Percentiles rank a stretch among this genome's conserved stretches.
Conservation (phyloP, 2,888 invertebrate species). For the Cerastoderma edule region DNA sequence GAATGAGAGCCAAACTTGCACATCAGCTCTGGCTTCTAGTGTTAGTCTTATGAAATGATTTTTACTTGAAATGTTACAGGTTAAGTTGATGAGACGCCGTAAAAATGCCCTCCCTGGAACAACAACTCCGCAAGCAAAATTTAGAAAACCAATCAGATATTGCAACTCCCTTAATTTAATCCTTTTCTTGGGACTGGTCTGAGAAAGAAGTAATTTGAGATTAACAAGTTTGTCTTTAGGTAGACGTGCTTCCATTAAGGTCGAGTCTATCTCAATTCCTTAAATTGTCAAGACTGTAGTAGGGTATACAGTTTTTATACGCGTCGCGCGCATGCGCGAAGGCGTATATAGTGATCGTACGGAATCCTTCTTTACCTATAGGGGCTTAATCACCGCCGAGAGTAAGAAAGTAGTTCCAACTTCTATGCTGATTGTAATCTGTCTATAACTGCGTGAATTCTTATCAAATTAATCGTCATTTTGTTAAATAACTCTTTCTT, state of each 20-base stretch:
- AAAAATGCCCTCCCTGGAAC: slow-evolving; percentile 36
- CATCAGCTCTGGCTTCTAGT: slow-evolving; percentile 20
- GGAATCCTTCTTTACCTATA: no score
- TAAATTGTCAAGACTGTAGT: slow-evolving; percentile 24
- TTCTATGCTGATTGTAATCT: no score
- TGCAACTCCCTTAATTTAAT: slow-evolving; percentile 30
- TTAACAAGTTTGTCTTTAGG: slow-evolving; percentile 42
- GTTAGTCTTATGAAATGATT: neutral
- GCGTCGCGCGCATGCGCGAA: no score
- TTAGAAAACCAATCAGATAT: slow-evolving; percentile 35
- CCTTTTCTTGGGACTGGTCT: neutral
- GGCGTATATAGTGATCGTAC: no score
- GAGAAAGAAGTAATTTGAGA: neutral
- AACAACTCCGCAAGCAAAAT: slow-evolving; percentile 35
- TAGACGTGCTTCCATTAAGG: slow-evolving; percentile 33
- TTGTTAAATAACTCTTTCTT: no score
- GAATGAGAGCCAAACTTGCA: slow-evolving; percentile 32
- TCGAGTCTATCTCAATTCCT: slow-evolving; percentile 29
- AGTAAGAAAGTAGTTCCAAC: no score
- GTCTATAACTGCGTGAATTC: no score
- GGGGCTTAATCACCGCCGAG: no score
- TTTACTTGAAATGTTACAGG: neutral
- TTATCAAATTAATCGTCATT: no score
- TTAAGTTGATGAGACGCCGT: slow-evolving; percentile 29
- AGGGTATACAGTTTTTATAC: slow-evolving; percentile 27